These are phyloP conservation scores for Andricus quercusramuli DNA, from an alignment of 2,888 invertebrate species.

Conservation along the genomic window DNA sequence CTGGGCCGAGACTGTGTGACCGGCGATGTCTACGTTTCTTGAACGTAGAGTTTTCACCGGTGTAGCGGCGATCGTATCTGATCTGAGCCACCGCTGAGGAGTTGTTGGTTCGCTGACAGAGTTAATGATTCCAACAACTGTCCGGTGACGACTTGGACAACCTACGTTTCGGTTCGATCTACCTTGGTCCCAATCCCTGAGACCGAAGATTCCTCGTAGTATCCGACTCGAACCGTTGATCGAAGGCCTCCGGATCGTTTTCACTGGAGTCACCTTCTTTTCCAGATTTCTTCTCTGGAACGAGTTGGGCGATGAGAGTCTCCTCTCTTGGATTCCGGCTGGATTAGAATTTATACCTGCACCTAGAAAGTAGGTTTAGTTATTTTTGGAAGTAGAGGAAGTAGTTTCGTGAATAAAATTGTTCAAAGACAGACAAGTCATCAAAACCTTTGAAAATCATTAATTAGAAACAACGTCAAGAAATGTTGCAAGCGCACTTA, in stretches of 20 bases:
- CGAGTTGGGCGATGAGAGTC: constrained; percentile 68
- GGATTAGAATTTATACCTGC: constrained; percentile 51
- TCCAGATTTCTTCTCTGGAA: constrained; percentile 74
- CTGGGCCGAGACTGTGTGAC: constrained; percentile 72
- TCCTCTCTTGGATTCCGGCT: constrained; percentile 61
- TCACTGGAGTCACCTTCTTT: constrained; percentile 74
- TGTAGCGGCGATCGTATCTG: constrained; percentile 77
- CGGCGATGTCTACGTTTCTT: constrained; percentile 75
- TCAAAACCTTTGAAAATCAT: too few species aligned
- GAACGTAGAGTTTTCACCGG: constrained; percentile 77
- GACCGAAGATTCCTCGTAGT: constrained; percentile 68
- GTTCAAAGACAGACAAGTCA: too few species aligned
- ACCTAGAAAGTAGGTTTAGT: constrained; percentile 45
- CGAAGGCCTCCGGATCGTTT: constrained; percentile 72
- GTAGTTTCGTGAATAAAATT: too few species aligned
- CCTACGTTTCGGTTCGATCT: constrained; percentile 61
- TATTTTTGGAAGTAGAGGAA: too few species aligned
- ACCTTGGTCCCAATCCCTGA: constrained; percentile 71
- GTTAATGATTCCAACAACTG: constrained; percentile 33
- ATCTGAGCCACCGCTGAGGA: constrained; percentile 76
- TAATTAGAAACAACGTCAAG: too few species aligned
- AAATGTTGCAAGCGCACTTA: too few species aligned
- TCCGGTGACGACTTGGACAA: constrained; percentile 49
- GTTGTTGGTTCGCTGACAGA: constrained; percentile 45
- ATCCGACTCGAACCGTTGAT: constrained; percentile 70